Evolutionary conservation across 2,888 invertebrate genomes (phyloP).

Genomic region (Dinocampus coccinellae): DNA sequence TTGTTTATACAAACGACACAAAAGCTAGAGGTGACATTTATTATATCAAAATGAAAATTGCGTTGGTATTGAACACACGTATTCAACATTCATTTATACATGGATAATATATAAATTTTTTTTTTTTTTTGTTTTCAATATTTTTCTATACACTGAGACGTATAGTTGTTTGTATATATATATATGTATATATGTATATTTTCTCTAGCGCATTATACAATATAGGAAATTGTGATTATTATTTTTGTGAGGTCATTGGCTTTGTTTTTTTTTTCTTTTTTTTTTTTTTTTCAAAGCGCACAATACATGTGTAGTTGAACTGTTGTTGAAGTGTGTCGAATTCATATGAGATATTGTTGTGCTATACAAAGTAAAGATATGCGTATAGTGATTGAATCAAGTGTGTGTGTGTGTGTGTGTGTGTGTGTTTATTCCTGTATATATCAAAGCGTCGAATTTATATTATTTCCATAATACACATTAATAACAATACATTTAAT

Average conservation of each 20-base stretch:
- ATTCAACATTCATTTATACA: too few relatives aligned
- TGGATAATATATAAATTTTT: too few relatives aligned
- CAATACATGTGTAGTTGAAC: neutral
- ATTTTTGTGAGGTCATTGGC: neutral
- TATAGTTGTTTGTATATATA: too few relatives aligned
- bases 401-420: neutral
- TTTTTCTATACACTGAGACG: too few relatives aligned
- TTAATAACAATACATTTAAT: neutral
- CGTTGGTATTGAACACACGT: too few relatives aligned
- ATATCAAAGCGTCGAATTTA: neutral
- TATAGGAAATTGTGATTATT: neutral
- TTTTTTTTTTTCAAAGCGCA: too few relatives aligned
- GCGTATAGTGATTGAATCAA: too few relatives aligned
- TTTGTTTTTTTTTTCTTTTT: neutral
- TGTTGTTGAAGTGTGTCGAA: neutral
- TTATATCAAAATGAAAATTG: slow-evolving; percentile 1
- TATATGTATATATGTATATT: too few relatives aligned
- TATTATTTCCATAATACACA: neutral
- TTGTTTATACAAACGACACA: neutral
- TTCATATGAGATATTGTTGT: neutral
- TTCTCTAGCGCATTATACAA: neutral
- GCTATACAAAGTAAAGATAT: neutral
- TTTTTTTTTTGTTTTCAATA: too few relatives aligned
- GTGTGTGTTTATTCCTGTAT: neutral
- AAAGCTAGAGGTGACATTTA: neutral